These are phyloP conservation scores for Eudyptes chrysolophus DNA, from an alignment of 2,113 vertebrate genomes.

Conservation along the genomic window DNA sequence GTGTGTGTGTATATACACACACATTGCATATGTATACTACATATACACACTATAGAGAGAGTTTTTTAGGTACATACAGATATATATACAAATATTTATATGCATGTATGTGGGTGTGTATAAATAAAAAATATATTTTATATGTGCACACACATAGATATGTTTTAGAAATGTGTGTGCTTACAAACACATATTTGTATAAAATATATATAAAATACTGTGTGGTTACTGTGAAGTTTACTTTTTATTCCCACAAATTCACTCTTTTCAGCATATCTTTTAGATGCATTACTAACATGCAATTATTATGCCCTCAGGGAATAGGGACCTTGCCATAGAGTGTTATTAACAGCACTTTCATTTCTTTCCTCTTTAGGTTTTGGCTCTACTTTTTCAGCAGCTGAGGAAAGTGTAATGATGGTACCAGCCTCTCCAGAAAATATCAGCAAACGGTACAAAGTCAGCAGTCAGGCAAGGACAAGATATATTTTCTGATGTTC, in stretches of 20 bases:
- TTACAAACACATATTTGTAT: neutral
- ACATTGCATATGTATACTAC: neutral
- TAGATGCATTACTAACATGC: neutral
- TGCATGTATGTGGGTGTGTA: neutral
- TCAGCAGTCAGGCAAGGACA: conserved; percentile 89
- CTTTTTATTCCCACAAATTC: neutral
- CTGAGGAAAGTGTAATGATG: conserved; percentile 86
- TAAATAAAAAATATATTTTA: neutral
- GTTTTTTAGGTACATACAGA: neutral
- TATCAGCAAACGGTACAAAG: conserved; percentile 83
- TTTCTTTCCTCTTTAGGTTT: conserved; percentile 79
- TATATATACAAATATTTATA: neutral
- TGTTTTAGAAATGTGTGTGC: neutral
- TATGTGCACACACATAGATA: neutral
- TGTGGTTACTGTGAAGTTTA: neutral
- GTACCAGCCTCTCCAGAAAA: conserved; percentile 80
- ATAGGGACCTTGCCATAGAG: neutral
- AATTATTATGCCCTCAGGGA: neutral
- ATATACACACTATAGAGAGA: neutral
- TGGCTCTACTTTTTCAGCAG: conserved; percentile 92
- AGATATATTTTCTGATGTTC: conserved; percentile 1
- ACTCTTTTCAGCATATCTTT: neutral
- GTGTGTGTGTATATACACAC: neutral
- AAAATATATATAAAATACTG: neutral
- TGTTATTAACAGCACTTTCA: neutral